Conservation (phyloP, 2,113 vertebrate genomes). For the Grallaria varia region DNA sequence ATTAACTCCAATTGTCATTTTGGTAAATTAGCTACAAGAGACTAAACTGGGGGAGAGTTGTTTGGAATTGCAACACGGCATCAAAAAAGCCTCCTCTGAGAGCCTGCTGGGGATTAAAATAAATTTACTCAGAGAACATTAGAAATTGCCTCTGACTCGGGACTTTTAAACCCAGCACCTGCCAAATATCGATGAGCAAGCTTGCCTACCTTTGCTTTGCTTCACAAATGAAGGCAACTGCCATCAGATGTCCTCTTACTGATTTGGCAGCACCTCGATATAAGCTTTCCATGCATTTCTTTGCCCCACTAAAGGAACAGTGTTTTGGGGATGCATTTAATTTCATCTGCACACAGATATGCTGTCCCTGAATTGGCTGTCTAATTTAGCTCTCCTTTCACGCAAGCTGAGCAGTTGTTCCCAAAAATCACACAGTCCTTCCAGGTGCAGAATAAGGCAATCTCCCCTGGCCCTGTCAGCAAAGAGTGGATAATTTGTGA, state of each 20-base stretch:
- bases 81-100: neutral
- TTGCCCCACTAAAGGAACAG: neutral
- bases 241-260: neutral
- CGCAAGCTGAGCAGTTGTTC: neutral
- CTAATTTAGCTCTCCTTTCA: neutral
- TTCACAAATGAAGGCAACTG: rapidly evolving
- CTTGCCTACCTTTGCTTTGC: neutral
- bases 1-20: neutral
- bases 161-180: neutral
- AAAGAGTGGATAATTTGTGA: neutral
- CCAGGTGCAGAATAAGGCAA: neutral
- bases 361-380: neutral
- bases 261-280: neutral
- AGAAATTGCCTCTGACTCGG: neutral
- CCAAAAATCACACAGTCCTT: neutral
- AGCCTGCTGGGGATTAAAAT: neutral
- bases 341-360: neutral
- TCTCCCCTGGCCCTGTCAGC: neutral
- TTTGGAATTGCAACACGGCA: neutral
- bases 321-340: neutral
- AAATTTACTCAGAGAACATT: neutral
- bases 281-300: neutral
- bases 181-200: rapidly evolving
- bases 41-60: neutral
- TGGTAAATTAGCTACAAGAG: neutral